These are phyloP conservation scores for Clupea harengus DNA, from an alignment of 2,113 vertebrate genomes.

Conservation along the genomic window DNA sequence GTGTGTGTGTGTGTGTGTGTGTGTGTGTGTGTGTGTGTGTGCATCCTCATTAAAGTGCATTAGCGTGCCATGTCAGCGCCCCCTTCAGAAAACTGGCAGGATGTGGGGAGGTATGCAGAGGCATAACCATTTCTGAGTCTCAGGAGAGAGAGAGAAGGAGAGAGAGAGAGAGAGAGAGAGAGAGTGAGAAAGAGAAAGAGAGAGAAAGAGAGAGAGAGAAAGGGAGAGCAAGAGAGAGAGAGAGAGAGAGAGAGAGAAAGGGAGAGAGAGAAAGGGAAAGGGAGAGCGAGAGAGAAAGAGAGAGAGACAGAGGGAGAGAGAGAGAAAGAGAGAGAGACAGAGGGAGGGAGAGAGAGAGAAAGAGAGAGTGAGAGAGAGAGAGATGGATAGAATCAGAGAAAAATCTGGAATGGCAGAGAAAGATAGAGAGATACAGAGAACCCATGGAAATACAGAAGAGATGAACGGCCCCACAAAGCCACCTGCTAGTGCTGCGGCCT, in stretches of 20 bases:
- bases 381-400: background rate
- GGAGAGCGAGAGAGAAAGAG: background rate
- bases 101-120: constrained; percentile 31
- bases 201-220: constrained; percentile 8
- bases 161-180: constrained; percentile 4
- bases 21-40: constrained; percentile 22
- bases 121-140: constrained; percentile 23
- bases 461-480: background rate
- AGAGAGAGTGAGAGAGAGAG: background rate
- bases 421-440: background rate
- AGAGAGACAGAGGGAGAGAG: constrained; percentile 14
- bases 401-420: background rate
- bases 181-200: constrained; percentile 16
- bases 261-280: background rate
- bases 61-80: constrained; percentile 37
- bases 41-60: constrained; percentile 41
- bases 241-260: background rate
- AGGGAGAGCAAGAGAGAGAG: background rate
- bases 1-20: background rate
- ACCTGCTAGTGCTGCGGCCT: background rate
- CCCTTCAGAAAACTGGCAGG: constrained; percentile 34
- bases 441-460: background rate
- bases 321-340: constrained; percentile 8
- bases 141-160: background rate
- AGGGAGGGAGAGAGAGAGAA: background rate